Conservation (phyloP, 1,140 invertebrate genomes). For the Calosoma granatense region DNA sequence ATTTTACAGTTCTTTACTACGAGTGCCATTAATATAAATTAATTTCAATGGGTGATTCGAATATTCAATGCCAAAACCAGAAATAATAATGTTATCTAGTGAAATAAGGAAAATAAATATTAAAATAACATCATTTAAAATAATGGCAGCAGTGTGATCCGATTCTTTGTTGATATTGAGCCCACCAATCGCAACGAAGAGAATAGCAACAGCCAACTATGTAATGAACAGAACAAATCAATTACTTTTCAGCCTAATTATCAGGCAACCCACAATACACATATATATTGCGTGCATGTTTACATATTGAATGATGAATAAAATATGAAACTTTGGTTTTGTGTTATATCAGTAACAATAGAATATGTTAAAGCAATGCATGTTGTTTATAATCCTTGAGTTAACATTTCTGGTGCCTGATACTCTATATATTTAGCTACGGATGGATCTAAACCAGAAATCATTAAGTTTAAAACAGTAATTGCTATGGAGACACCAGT, state of each 20-base stretch:
- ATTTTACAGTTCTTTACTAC: not conserved
- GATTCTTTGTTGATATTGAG: conserved; percentile 64
- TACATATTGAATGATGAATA: not conserved
- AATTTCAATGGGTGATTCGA: conserved; percentile 47
- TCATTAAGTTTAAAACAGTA: conserved; percentile 65
- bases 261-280: not conserved
- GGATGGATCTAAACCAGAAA: conserved; percentile 65
- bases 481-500: conserved; percentile 60
- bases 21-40: conserved; percentile 14
- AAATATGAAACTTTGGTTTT: conserved; percentile 6
- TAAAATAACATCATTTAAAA: conserved; percentile 69
- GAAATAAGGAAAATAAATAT: conserved; percentile 71
- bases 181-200: conserved; percentile 68
- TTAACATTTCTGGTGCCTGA: conserved; percentile 25
- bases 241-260: not conserved
- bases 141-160: conserved; percentile 56
- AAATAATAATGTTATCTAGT: conserved; percentile 67
- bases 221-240: conserved; percentile 20
- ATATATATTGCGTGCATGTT: conserved; percentile 3
- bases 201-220: conserved; percentile 65
- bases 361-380: too few species aligned
- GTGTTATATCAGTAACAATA: not conserved
- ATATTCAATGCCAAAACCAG: conserved; percentile 70
- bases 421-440: conserved; percentile 41
- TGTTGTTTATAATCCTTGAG: conserved; percentile 1